Base-by-base conservation (phyloP, 2,113 vertebrate species). In the Oryctolagus cuniculus region DNA sequence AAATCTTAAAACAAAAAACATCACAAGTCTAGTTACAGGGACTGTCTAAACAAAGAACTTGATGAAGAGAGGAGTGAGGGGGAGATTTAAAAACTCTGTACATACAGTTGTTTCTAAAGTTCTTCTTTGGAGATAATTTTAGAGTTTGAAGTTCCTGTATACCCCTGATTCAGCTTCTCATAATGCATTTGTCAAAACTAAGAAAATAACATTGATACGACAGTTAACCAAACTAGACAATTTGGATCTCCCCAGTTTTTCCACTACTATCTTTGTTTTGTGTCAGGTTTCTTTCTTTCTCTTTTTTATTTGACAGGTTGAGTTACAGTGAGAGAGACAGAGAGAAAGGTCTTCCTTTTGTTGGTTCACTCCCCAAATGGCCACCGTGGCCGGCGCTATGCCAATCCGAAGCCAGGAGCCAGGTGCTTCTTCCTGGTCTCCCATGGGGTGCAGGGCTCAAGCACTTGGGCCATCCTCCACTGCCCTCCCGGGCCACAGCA, bases 111-210 rank as follows among this genome's bases (percentile, higher is more conserved):
- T 34, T 70, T 27, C 75, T 9, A 90, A 90, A 85, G 38, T 38
- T 38, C 22, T 31, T 92, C 36, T 24, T 86, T 81, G 90, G 17
- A 67, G 75, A 74, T 84, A 85, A 72, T 67, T 44, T 66, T 78
- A 36, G 21, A 67, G 74, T 74, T 63, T 15, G 44, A 55, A 55
- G 21, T 89, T 70, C 51, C 36, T 7, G 0, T 66, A 38, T 27
- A 2, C 5, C 17, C 2, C 70, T 22, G 29, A 44, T 3, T 4
- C 15, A 10, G 11, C 44, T 58, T 81, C 34, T 34, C 67, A 11
- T 6, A 10, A 2, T 49, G 4, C 34, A 4, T 73, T 55, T 74
- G 36, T 87, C 58, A 80, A 66, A 83, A 72, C 31, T 8, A 83
- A 88, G 70, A 78, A 63, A 38, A 17, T 36, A 58, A 5, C 49